These are phyloP conservation scores for Gymnarchus niloticus DNA, from an alignment of 2,113 vertebrate genomes.

Conservation along the genomic window DNA sequence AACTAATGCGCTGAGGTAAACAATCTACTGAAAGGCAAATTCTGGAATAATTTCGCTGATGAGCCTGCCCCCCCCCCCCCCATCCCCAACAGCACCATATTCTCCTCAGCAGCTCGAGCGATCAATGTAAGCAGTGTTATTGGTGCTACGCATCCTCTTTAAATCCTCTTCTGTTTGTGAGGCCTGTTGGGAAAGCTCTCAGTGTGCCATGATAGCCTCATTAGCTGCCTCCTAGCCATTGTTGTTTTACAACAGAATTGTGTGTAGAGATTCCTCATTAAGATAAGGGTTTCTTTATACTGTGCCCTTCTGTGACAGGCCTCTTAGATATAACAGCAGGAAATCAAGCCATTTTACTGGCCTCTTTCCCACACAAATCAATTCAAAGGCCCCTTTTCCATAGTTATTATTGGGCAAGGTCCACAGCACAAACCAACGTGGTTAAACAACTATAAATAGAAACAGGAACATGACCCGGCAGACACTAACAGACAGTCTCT, in stretches of 20 bases:
- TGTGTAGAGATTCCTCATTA: constrained; percentile 74
- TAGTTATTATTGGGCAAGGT: constrained; percentile 33
- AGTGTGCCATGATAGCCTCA: constrained; percentile 70
- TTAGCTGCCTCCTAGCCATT: constrained; percentile 73
- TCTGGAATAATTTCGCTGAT: constrained; percentile 7
- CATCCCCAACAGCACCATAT: background rate
- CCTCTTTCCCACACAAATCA: constrained; percentile 55
- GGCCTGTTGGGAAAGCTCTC: constrained; percentile 60
- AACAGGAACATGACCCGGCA: background rate
- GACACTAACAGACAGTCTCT: background rate
- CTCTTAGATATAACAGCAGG: constrained; percentile 54
- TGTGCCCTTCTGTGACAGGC: constrained; percentile 56
- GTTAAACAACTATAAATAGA: constrained; percentile 17
- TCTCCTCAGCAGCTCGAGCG: constrained; percentile 25
- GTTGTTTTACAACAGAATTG: constrained; percentile 74
- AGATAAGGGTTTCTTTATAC: constrained; percentile 65
- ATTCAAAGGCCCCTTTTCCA: constrained; percentile 46
- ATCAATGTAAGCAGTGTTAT: constrained; percentile 41
- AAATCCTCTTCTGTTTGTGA: constrained; percentile 50
- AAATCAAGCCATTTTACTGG: constrained; percentile 52
- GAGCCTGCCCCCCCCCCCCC: background rate
- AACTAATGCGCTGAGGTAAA: constrained; percentile 13
- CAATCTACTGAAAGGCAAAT: background rate
- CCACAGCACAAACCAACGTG: constrained; percentile 21
- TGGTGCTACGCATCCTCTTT: constrained; percentile 54